Base-by-base conservation (phyloP, 2,113 vertebrate genomes). In the Delphinus delphis region DNA sequence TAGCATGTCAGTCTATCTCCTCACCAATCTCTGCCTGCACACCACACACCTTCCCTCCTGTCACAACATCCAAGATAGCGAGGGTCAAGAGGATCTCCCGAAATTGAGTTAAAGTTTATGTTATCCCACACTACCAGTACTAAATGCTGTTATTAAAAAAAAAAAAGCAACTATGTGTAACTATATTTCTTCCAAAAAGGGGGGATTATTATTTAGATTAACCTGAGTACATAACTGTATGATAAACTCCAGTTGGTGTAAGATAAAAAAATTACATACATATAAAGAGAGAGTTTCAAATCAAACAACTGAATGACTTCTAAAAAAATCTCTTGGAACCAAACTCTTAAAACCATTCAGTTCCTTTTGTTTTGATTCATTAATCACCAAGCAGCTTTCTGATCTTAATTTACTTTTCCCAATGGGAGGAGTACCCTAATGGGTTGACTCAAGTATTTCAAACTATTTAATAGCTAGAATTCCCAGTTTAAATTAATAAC, bases 341-440 rank as follows among this genome's bases (percentile, higher is more conserved):
- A 73, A 90, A 81, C 21, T 81, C 13, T 41, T 73, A 74, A 95
- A 85, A 62, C 67, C 81, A 68, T 62, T 95, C 58, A 73, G 28
- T 86, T 74, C 47, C 58, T 73, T 93, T 67, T 84, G 71, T 93
- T 95, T 90, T 74, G 47, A 86, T 55, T 76, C 50, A 76, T 86
- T 68, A 93, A 90, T 82, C 67, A 86, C 38, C 38, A 70, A 70
- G 41, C 21, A 76, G 14, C 11, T 41, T 62, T 73, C 60, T 74
- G 85, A 68, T 81, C 63, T 93, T 90, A 93, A 86, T 90, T 74
- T 90, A 86, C 31, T 63, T 89, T 93, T 76, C 47, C 38, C 33
- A 50, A 6, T 76, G 81, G 38, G 62, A 76, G 13, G 25, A 74
- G 60, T 68, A 65, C 31, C 25, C 25, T 36, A 11, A 53, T 81